Evolutionary conservation across 2,113 vertebrate species (phyloP), one percentile per base, ranked within the genome.

Genomic region (Hippocampus zosterae): DNA sequence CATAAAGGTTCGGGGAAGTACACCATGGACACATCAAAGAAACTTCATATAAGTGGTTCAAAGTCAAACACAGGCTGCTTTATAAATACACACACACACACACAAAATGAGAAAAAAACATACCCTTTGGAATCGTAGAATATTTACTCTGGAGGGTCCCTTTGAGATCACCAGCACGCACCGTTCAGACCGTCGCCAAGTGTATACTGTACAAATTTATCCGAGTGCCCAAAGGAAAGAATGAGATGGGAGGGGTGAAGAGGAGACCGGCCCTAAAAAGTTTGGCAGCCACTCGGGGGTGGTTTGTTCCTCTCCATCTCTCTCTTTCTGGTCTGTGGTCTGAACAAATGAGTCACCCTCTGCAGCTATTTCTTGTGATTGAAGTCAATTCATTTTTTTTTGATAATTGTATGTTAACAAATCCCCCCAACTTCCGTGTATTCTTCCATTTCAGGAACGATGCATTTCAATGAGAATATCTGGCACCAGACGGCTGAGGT

Each of bases 181-280:
- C 18, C 40, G 65, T 29, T 67, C 68, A 10, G 69, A 37, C 74
- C 74, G 48, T 67, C 67, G 68, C 75, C 76, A 76, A 25, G 62
- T 46, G 41, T 46, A 8, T 8, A 0, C 66, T 69, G 78, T 68
- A 77, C 69, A 69, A 60, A 64, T 25, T 50, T 75, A 77, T 74
- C 71, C 27, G 62, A 78, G 75, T 82, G 82, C 84, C 88, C 85
- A 59, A 77, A 46, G 88, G 89, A 90, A 89, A 87, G 83, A 88
- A 87, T 90, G 88, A 87, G 77, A 71, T 85, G 85, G 88, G 83
- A 81, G 86, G 86, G 27, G 57, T 60, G 57, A 33, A 84, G 83
- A 76, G 68, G 60, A 68, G 75, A 88, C 69, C 23, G 76, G 84
- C 84, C 78, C 81, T 79, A 77, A 41, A 46, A 60, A 73, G 68